Base-by-base conservation (phyloP, 2,888 invertebrate species). In the Lissocephala sabroskyi region DNA sequence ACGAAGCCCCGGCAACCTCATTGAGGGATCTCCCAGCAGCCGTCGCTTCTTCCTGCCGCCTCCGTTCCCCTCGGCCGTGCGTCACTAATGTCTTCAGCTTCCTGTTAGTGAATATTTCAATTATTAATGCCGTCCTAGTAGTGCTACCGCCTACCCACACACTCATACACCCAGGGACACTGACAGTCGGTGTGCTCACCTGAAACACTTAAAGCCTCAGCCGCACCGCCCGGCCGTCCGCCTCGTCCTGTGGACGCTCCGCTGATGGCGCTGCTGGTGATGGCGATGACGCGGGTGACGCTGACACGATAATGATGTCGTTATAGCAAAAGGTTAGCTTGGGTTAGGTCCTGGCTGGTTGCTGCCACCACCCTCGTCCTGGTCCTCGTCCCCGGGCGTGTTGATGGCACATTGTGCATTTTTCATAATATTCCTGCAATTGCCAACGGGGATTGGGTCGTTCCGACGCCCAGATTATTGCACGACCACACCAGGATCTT, bases 91-190 rank as follows among this genome's bases (percentile, higher is more conserved):
- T 76, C 76, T 70, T 67, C 76, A 73, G 76, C 75, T 78, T 78
- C 70, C 73, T 76, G 76, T 76, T 78, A 76, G 76, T 76, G 79
- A 73, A 78, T 76, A 73, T 76, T 73, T 76, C 79, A 78, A 78
- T 76, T 78, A 76, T 78, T 76, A 73, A 76, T 76, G 67, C 62
- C 61, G 56, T 62, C 52, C 56, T 52, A 59, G 52, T 46, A 59
- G 47, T 48, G 32, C 40, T 36, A 45, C 41, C 43, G 35, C 39
- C 18, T 3, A 23, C 23, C 3, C 23, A 23, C 23, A 23, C 23
- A 23, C 23, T 5, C 23, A 23, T 23, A 23, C 23, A 23, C 7
- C 3, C 23, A n/a, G n/a, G n/a, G n/a, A 23, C 23, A 23, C 23
- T 23, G 23, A 23, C 7, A 23, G 3, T 23, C 7, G 4, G 23